Evolutionary conservation across 2,113 vertebrate genomes (phyloP).

Genomic region (Salvelinus namaycush): DNA sequence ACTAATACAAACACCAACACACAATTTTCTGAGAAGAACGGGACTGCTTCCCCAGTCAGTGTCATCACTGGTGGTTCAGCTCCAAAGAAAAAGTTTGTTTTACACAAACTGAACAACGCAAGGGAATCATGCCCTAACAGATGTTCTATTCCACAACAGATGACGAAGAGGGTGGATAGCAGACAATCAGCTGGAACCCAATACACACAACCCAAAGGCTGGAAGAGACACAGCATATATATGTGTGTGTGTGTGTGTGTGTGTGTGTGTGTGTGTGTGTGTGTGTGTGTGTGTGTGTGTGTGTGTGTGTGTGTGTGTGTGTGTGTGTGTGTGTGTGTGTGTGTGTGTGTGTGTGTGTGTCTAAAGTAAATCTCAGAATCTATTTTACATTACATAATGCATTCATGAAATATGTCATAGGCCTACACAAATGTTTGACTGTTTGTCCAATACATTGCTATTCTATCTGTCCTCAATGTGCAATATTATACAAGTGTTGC

Average conservation of each 20-base stretch:
- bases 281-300: slow-evolving; percentile 7
- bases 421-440: no score
- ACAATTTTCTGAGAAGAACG: no score
- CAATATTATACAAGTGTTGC: neutral
- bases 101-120: no score
- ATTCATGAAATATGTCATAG: no score
- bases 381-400: no score
- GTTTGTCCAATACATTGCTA: no score
- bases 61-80: no score
- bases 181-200: neutral
- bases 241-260: slow-evolving; percentile 15
- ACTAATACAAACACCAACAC: no score
- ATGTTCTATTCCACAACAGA: neutral
- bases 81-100: no score
- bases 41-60: no score
- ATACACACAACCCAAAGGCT: neutral
- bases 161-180: neutral
- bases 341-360: neutral
- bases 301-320: neutral
- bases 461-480: neutral
- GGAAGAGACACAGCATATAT: slow-evolving; percentile 2
- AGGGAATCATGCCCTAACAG: no score
- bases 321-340: slow-evolving; percentile 1
- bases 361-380: no score
- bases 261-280: slow-evolving; percentile 17